A percentile compares a stretch with the other conserved stretches of the same genome.
Conservation (phyloP, 2,113 vertebrate genomes). For the Bambusicola thoracicus region DNA sequence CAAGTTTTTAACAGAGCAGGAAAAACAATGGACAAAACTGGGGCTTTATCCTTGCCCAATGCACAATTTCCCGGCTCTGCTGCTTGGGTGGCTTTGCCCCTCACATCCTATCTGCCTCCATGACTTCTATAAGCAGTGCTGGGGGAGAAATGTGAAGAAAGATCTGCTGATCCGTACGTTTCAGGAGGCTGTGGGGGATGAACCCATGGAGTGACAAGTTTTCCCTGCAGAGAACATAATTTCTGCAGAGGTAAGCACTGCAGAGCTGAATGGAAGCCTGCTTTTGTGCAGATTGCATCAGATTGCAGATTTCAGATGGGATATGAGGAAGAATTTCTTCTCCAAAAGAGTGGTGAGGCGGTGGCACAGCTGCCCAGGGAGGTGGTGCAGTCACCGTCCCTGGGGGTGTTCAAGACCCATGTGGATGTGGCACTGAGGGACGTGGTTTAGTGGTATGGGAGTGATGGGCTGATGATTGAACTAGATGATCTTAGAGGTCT, state of each 20-base stretch:
- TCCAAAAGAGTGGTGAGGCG: no score
- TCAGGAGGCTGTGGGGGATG: no score
- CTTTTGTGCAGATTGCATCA: neutral
- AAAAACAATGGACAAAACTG: neutral
- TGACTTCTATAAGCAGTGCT: neutral
- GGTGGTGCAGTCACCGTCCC: no score
- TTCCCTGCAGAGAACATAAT: neutral
- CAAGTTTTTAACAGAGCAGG: neutral
- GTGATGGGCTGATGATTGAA: no score
- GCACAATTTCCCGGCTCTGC: neutral
- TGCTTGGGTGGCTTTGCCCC: fast-evolving
- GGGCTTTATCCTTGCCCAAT: neutral
- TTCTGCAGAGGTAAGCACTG: neutral
- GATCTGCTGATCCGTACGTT: no score
- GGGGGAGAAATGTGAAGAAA: neutral
- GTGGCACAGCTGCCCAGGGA: no score
- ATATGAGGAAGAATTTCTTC: no score
- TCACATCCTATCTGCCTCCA: neutral
- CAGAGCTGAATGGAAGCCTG: neutral
- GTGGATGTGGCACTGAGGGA: no score
- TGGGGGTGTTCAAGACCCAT: no score
- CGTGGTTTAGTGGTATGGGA: no score
- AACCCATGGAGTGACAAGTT: neutral
- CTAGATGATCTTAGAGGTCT: no score
- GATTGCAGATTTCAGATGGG: no score